Evolutionary conservation across 2,888 invertebrate species (phyloP).

Genomic region (Ochropleura plecta): DNA sequence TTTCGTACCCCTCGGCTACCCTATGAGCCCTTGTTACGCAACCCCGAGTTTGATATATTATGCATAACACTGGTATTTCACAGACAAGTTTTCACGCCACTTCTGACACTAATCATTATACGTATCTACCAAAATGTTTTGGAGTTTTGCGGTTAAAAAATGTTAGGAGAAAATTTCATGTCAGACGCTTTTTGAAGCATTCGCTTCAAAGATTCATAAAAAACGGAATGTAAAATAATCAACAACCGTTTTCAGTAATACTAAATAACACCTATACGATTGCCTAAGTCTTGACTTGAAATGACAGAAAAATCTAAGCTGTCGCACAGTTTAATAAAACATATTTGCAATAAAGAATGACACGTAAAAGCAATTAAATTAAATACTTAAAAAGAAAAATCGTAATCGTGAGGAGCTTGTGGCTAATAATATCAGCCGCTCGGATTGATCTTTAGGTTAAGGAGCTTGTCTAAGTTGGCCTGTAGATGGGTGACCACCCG

Average conservation of each 20-base stretch:
- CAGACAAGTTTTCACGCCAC: constrained; percentile 71
- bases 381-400: no score
- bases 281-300: neutral
- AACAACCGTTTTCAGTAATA: neutral
- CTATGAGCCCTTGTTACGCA: constrained; percentile 58
- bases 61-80: constrained; percentile 65
- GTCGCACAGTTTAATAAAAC: no score
- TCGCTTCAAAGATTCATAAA: neutral
- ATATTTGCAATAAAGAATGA: no score
- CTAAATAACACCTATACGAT: neutral
- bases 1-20: constrained; percentile 45
- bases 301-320: no score
- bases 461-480: no score
- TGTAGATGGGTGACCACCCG: no score
- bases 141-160: constrained; percentile 8
- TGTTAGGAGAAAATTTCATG: constrained; percentile 8
- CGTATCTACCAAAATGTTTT: constrained; percentile 40
- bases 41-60: constrained; percentile 64
- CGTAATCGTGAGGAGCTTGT: no score
- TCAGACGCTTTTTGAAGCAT: no score
- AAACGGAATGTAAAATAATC: no score
- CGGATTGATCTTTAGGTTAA: no score
- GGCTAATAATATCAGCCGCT: no score
- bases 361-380: no score
- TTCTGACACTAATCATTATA: constrained; percentile 73